Evolutionary conservation across 2,113 vertebrate species (phyloP).

Genomic region (Motacilla alba): DNA sequence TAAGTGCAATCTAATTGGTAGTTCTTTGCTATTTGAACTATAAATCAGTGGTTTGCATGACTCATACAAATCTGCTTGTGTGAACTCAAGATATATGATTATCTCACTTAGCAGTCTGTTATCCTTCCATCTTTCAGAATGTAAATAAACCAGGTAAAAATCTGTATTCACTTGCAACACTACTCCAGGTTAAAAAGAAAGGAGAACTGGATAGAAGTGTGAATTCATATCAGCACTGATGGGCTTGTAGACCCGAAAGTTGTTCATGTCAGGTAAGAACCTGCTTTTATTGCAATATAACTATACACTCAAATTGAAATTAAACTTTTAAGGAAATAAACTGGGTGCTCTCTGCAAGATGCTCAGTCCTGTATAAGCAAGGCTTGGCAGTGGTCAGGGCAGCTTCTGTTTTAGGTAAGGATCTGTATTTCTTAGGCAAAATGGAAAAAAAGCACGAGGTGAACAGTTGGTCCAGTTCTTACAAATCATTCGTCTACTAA

Average conservation of each 20-base stretch:
- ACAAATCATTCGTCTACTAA: not conserved
- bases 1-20: not conserved
- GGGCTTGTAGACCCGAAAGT: not conserved
- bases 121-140: not conserved
- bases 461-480: not conserved
- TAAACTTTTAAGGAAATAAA: not conserved
- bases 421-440: not conserved
- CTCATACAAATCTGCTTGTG: not conserved
- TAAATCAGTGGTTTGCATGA: not conserved
- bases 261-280: not conserved
- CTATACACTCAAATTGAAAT: not conserved
- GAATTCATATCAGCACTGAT: not conserved
- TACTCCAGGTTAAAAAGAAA: not conserved
- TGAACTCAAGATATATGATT: not conserved
- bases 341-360: not conserved
- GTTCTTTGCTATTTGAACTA: not conserved
- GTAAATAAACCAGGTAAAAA: not conserved
- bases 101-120: not conserved
- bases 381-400: not conserved
- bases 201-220: not conserved
- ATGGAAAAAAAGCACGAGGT: not conserved
- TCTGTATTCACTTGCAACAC: not conserved
- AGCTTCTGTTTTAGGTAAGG: not conserved
- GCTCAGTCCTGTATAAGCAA: not conserved
- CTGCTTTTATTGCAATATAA: not conserved